Evolutionary conservation across 2,888 invertebrate species (phyloP).

Genomic region (Uropetala carovei): DNA sequence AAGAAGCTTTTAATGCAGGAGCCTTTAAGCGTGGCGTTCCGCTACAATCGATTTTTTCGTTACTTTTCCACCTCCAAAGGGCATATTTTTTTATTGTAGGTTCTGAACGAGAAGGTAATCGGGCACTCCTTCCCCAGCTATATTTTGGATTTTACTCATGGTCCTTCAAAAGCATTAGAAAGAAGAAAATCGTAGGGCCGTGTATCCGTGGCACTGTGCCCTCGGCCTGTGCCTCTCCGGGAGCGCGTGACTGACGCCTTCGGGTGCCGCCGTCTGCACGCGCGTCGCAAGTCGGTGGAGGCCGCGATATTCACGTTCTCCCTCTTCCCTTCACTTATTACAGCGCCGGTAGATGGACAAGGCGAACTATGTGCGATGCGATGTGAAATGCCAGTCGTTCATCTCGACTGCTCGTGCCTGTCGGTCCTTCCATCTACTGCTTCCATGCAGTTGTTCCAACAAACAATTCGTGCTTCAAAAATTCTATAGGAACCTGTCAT

Average conservation of each 20-base stretch:
- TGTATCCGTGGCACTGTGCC: too few relatives aligned
- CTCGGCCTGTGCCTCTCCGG: not conserved
- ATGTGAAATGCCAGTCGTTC: not conserved
- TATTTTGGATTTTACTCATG: too few relatives aligned
- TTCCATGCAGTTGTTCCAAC: conserved; percentile 6
- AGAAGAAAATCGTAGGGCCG: too few relatives aligned
- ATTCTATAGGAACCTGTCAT: too few relatives aligned
- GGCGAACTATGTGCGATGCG: not conserved
- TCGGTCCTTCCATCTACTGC: not conserved
- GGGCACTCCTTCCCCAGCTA: too few relatives aligned
- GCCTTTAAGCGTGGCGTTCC: too few relatives aligned
- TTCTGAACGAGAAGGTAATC: too few relatives aligned
- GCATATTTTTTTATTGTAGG: too few relatives aligned
- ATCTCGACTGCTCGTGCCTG: conserved; percentile 4
- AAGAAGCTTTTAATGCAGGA: too few relatives aligned
- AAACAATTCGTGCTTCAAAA: not conserved
- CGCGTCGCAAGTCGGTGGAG: not conserved
- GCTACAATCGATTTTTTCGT: too few relatives aligned
- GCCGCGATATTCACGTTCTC: not conserved
- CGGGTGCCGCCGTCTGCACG: not conserved
- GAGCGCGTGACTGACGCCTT: not conserved
- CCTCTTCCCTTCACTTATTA: not conserved
- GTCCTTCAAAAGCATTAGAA: too few relatives aligned
- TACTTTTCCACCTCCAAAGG: too few relatives aligned
- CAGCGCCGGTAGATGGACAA: not conserved